Evolutionary conservation across 2,888 invertebrate genomes (phyloP).

Genomic region (Lasioglossum villosulum): DNA sequence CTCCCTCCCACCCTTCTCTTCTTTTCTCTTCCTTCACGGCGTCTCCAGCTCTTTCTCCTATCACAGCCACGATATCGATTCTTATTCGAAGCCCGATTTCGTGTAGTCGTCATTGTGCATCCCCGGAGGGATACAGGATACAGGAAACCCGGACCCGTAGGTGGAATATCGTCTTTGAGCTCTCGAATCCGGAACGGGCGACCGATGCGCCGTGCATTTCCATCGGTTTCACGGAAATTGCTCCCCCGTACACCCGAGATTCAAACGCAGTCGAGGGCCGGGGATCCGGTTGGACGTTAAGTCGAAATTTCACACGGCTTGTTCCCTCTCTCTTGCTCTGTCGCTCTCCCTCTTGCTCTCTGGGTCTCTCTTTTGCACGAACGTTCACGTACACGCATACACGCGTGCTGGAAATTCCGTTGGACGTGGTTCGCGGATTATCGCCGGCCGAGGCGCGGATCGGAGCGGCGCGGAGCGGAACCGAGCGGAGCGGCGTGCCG

Average conservation of each 20-base stretch:
- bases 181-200: slow-evolving; percentile 5
- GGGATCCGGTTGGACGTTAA: slow-evolving; percentile 6
- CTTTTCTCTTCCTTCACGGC: neutral
- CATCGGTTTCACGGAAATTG: slow-evolving; percentile 26
- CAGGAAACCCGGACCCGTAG: slow-evolving; percentile 15
- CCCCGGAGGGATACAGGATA: neutral
- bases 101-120: neutral
- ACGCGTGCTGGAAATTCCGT: neutral
- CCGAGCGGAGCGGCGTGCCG: slow-evolving; percentile 10
- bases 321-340: neutral
- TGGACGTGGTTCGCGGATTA: slow-evolving; percentile 23
- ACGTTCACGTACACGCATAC: neutral
- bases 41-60: neutral
- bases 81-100: slow-evolving; percentile 34
- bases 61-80: slow-evolving; percentile 39
- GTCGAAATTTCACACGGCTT: slow-evolving; percentile 17
- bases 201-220: slow-evolving; percentile 22
- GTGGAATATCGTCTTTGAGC: slow-evolving; percentile 31
- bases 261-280: neutral
- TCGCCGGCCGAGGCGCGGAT: slow-evolving; percentile 15
- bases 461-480: neutral
- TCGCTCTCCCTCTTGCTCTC: neutral
- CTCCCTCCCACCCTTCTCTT: neutral
- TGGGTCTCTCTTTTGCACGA: neutral
- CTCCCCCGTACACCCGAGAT: slow-evolving; percentile 11